Conservation (phyloP, 2,797 vertebrate genomes). For the Sebastes steindachneri region DNA sequence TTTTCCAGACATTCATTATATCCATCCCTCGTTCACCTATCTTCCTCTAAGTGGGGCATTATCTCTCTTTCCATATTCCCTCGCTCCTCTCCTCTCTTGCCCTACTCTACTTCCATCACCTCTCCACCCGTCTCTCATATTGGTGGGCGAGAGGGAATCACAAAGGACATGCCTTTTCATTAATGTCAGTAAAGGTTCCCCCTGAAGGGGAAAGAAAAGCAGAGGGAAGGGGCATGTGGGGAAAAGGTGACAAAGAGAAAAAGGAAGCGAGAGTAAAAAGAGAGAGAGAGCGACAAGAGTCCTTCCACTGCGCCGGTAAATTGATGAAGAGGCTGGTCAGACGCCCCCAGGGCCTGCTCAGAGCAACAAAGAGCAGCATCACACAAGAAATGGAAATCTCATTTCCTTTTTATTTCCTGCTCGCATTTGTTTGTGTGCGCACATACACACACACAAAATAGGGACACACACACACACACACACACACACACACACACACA, state of each 20-base stretch:
- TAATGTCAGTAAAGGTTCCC: slow-evolving; percentile 64
- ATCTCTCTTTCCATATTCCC: slow-evolving; percentile 47
- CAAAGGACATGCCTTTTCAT: slow-evolving; percentile 76
- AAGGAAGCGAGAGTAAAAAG: not conserved
- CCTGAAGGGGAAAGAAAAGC: slow-evolving; percentile 30
- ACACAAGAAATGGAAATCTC: slow-evolving; percentile 53
- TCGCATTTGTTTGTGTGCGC: slow-evolving; percentile 5
- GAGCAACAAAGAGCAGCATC: slow-evolving; percentile 51
- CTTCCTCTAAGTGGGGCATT: slow-evolving; percentile 58
- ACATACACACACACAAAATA: not conserved
- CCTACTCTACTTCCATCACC: slow-evolving; percentile 56
- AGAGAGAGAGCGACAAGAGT: slow-evolving; percentile 17
- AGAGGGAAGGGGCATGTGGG: not conserved
- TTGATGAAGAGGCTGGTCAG: slow-evolving; percentile 73
- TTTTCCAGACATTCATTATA: slow-evolving; percentile 41
- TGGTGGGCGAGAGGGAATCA: slow-evolving; percentile 44
- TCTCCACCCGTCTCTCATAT: slow-evolving; percentile 5
- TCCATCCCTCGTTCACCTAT: slow-evolving; percentile 25
- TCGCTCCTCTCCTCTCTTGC: slow-evolving; percentile 22
- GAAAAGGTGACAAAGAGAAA: slow-evolving; percentile 45
- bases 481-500: not conserved
- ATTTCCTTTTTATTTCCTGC: slow-evolving; percentile 12
- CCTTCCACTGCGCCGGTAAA: slow-evolving; percentile 56
- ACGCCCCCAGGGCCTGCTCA: slow-evolving; percentile 60
- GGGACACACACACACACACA: not conserved